Base-by-base conservation (phyloP, 2,797 vertebrate genomes). In the Helicolenus hilgendorfi region DNA sequence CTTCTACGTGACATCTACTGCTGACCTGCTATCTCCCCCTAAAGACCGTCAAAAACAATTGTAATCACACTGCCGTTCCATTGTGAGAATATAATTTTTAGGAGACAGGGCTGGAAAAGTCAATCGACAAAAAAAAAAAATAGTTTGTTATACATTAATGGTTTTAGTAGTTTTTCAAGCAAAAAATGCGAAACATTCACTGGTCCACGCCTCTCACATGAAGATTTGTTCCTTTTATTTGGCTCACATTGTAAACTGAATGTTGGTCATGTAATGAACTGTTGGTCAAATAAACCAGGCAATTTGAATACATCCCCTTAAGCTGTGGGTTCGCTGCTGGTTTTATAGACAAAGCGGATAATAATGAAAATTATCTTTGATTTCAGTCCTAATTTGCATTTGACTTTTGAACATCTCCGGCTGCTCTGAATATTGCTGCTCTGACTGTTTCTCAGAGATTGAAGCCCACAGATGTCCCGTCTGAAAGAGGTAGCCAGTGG, bases 401-500 rank as follows among this genome's bases (percentile, higher is more conserved):
- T 5, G 38, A 45, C 29, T 45, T 35, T 29, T n/a, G 63, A 75
- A 11, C 26, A 74, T 62, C 11, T 65, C 58, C 5, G 22, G 4
- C 15, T 70, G 65, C 7, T 63, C 20, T 36, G 59, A 70, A 38
- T 49, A 18, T 67, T 62, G 7, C 36, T 70, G 56, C 1, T 68
- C 33, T 26, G 20, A 20, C 18, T 6, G 15, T 67, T 73, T 64
- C 65, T 53, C 64, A 24, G 24, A 73, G 27, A 67, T 0, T 70
- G 14, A 49, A 67, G 75, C 45, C 81, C 27, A 15, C 35, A 60
- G 76, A 56, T 67, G 26, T 73, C 8, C 5, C 3, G 1, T 63
- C 41, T 35, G 29, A 74, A 55, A 41, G 82, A 91, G 72, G 90
- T 78, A 64, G 84, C 59, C 29, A 18, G 35, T 72, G 60, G 76